Evolutionary conservation across 2,888 invertebrate genomes (phyloP).

Genomic region (Horisme vitalbata): DNA sequence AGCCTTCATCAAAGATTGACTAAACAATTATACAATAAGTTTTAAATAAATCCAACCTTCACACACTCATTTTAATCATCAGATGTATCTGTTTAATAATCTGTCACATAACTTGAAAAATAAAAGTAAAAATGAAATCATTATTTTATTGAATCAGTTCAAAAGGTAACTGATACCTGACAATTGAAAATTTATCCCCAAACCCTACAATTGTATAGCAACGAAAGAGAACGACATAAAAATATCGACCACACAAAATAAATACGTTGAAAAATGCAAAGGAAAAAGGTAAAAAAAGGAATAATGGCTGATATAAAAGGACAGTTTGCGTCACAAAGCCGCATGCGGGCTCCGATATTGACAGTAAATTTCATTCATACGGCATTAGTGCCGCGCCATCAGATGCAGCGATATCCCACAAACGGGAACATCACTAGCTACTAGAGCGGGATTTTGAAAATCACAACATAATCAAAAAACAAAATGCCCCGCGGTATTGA

Average conservation of each 20-base stretch:
- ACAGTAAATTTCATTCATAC: constrained; percentile 83
- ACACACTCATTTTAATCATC: no score
- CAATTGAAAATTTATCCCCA: no score
- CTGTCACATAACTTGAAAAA: no score
- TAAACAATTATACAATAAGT: no score
- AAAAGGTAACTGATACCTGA: no score
- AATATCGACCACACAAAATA: constrained; percentile 44
- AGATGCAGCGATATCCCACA: constrained; percentile 71
- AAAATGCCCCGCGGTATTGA: no score
- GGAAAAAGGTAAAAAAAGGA: constrained; percentile 62
- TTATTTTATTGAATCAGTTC: no score
- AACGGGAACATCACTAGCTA: constrained; percentile 41
- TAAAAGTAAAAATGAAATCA: no score
- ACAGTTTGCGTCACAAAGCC: constrained; percentile 81
- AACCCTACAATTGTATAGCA: not conserved
- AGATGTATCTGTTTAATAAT: no score
- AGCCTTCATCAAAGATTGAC: no score
- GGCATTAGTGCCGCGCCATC: constrained; percentile 82
- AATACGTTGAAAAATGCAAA: constrained; percentile 61
- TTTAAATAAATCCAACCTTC: no score
- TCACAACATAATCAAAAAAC: not conserved
- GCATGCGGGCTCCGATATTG: constrained; percentile 82
- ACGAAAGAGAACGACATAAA: constrained; percentile 48
- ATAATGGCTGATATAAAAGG: constrained; percentile 76
- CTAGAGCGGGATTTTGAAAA: constrained; percentile 21